These are phyloP conservation scores for Protaetia brevitarsis DNA, from an alignment of 1,140 invertebrate genomes.

Conservation along the genomic window DNA sequence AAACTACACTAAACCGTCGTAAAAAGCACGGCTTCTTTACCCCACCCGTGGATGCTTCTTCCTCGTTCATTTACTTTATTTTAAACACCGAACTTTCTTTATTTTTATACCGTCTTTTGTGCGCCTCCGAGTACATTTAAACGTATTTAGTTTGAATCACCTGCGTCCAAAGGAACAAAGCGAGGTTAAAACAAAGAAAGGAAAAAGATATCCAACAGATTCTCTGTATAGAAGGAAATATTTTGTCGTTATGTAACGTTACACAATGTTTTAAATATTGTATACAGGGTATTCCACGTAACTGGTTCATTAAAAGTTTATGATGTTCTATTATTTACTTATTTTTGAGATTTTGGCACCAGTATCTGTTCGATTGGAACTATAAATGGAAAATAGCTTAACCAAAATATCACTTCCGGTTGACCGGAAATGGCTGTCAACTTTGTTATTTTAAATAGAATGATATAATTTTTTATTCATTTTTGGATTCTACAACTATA, in stretches of 20 bases:
- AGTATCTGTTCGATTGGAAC: too few relatives aligned
- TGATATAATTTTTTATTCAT: too few relatives aligned
- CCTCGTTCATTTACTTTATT: constrained; percentile 27
- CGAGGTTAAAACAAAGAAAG: constrained; percentile 6
- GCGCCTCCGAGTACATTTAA: constrained; percentile 14
- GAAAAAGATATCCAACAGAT: neutral
- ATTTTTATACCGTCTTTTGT: constrained; percentile 26
- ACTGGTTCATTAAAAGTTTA: too few relatives aligned
- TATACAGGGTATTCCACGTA: too few relatives aligned
- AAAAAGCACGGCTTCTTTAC: constrained; percentile 30
- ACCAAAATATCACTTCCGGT: too few relatives aligned
- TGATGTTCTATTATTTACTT: too few relatives aligned
- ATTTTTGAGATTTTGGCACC: too few relatives aligned
- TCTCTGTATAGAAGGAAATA: constrained; percentile 11
- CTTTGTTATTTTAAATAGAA: too few relatives aligned
- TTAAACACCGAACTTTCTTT: constrained; percentile 27
- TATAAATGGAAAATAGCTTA: too few relatives aligned
- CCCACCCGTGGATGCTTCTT: constrained; percentile 25
- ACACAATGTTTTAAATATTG: constrained; percentile 22
- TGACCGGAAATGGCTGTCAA: too few relatives aligned
- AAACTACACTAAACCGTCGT: constrained; percentile 31
- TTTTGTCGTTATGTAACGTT: constrained; percentile 20
- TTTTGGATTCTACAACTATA: too few relatives aligned
- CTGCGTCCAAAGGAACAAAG: neutral
- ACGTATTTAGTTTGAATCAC: constrained; percentile 6